Evolutionary conservation across 1,140 invertebrate species (phyloP), one percentile per base, ranked within the genome.

Genomic region (Sesamia nonagrioides): DNA sequence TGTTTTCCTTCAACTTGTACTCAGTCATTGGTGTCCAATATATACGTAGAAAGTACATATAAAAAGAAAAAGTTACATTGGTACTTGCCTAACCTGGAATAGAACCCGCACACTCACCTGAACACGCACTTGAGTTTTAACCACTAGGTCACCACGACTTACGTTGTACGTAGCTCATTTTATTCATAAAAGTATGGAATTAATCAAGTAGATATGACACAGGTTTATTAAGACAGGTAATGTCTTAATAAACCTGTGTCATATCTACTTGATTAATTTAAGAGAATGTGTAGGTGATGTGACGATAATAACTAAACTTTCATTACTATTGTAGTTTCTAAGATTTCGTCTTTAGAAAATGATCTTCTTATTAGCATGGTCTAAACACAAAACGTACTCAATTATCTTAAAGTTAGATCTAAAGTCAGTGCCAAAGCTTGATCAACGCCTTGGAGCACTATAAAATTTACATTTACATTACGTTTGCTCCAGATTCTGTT

Each of bases 391-490:
- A 61, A 54, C 60, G 13, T 45, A 54, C 17, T 74, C 45, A 63
- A 68, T 74, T 82, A 86, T 80, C 80, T 86, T 60, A 45, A 71
- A 69, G 69, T 80, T 80, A 81, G 74, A 86, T 86, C 81, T 82
- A 86, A 72, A 63, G 73, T 72, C 63, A 79, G 77, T 83, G 75
- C 69, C 60, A 80, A 82, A 80, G 79, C 75, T 78, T 77, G 60
- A 61, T 71, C 75, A 78, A 77, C 68, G 83, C 83, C 79, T 84
- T 81, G 69, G 78, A 82, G 81, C 72, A 75, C 81, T 83, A 61
- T 79, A 84, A 86, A 89, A 92, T 91, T 92, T 90, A 87, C 87
- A 88, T 88, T 86, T 86, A 87, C 88, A 91, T 89, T 88, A 89
- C 82, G 82, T 87, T 90, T 90, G 90, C 86, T 91, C 91, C 80